Base-by-base conservation (phyloP, 2,888 invertebrate species). In the Bembecia ichneumoniformis region DNA sequence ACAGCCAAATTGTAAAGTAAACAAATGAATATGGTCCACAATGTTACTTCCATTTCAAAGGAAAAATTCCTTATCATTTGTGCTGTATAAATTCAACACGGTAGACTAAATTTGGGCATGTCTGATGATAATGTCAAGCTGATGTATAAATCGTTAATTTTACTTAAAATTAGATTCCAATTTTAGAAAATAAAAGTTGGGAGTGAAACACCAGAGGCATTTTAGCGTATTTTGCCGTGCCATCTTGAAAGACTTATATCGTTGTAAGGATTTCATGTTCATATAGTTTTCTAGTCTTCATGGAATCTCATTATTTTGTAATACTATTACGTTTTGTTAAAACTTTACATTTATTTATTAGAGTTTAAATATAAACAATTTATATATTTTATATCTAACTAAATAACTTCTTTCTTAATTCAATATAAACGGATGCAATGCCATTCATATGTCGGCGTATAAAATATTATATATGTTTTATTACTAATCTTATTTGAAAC, bases 251-350 rank as follows among this genome's bases (percentile, higher is more conserved):
- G 84, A 86, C 86, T 87, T 84, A 84, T 28, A 28, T 84, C 72
- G 76, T 75, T 81, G 76, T 86, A 83, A 87, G 84, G 75, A 82
- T 84, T 84, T 86, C 86, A 82, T 81, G 77, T 82, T 83, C 87
- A 87, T 86, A 71, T 87, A 87, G 86, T 82, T 73, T 75, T 84
- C 83, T 87, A 87, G 87, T 80, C 75, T 79, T 86, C 86, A 86
- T 83, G 75, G 71, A 80, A 80, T 83, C 78, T 84, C 86, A 87
- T 86, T 80, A 79, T 77, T 77, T 74, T 74, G 70, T 77, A 72
- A 67, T 69, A 71, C 40, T 40, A n/a, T n/a, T 40, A 40, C 69
- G 77, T 77, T 81, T 78, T 66, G 71, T 71, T 66, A 40, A 70
- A 68, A 70, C 68, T 64, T 66, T 35, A 49, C 20, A 51, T 48